phyloP scores from a whole-genome alignment of 30 jellyfish, hydroid and myxozoan species.

The Pseudorhiza aurosa region DNA sequence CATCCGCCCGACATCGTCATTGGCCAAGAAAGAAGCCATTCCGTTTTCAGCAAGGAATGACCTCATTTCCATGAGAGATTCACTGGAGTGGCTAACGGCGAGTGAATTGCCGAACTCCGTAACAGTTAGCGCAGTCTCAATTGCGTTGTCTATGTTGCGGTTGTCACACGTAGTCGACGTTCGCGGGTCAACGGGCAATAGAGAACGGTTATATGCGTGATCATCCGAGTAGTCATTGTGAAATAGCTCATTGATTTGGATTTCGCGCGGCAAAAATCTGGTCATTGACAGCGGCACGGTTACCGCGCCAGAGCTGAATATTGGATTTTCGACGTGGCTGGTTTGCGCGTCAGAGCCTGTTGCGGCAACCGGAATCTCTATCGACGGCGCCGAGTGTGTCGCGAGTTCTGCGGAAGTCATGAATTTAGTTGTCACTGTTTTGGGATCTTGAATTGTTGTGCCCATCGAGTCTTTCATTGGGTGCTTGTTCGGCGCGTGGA shows the following conservation, averaged over 20 bases:
- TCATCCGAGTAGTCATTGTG: slow-evolving; percentile 38
- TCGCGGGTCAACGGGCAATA: slow-evolving; percentile 47
- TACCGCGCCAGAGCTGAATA: slow-evolving; percentile 55
- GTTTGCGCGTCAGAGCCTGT: neutral
- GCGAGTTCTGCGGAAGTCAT: neutral
- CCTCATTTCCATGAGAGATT: slow-evolving; percentile 47
- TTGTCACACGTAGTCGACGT: slow-evolving; percentile 23
- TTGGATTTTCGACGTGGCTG: too few relatives aligned
- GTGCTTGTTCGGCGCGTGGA: neutral
- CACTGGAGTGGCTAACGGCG: slow-evolving; percentile 23
- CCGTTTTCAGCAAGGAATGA: slow-evolving; percentile 64
- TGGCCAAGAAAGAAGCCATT: slow-evolving; percentile 69
- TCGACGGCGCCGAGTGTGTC: neutral
- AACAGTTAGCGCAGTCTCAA: slow-evolving; percentile 40
- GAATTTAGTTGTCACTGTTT: neutral
- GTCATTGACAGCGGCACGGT: slow-evolving; percentile 71
- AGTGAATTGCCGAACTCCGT: slow-evolving; percentile 42
- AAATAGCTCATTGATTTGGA: slow-evolving; percentile 39
- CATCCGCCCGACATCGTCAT: slow-evolving; percentile 69
- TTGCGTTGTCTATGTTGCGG: slow-evolving; percentile 45
- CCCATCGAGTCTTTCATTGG: neutral
- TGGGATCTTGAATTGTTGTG: neutral
- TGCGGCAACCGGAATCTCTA: neutral
- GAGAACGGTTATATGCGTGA: slow-evolving; percentile 66
- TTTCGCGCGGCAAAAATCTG: slow-evolving; percentile 55